Evolutionary conservation across 1,140 invertebrate species (phyloP).

Genomic region (Euwallacea similis): DNA sequence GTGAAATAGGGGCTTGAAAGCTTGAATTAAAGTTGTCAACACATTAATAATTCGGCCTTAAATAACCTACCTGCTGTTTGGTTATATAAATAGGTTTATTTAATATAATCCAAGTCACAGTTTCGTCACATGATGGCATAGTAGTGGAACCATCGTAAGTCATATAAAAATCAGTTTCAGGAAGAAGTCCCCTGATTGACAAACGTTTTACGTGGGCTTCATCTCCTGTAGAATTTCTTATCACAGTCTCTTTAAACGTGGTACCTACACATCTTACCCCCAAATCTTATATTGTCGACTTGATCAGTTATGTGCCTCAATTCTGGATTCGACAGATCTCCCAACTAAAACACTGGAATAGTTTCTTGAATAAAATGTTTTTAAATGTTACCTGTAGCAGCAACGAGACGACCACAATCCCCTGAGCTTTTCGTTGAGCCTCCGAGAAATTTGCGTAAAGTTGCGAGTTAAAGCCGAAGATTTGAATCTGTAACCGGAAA

Average conservation of each 20-base stretch:
- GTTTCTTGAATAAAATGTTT: not conserved
- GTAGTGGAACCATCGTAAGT: conserved; percentile 96
- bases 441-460: conserved; percentile 90
- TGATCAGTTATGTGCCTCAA: conserved; percentile 84
- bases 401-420: conserved; percentile 84
- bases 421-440: conserved; percentile 84
- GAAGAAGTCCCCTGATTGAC: conserved; percentile 81
- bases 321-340: conserved; percentile 83
- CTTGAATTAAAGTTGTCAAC: not conserved
- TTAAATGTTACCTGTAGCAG: conserved; percentile 73
- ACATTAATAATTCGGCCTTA: not conserved
- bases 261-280: conserved; percentile 64
- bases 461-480: conserved; percentile 92
- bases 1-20: not conserved
- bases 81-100: conserved; percentile 97
- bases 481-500: conserved; percentile 76
- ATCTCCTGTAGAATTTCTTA: conserved; percentile 62
- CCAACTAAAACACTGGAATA: conserved; percentile 63
- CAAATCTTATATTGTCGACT: conserved; percentile 83
- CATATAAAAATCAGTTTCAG: conserved; percentile 93
- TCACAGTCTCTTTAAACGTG: not conserved
- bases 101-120: conserved; percentile 92
- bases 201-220: conserved; percentile 79
- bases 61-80: conserved; percentile 79
- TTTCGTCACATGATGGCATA: conserved; percentile 90